Conservation (phyloP, 2,113 vertebrate genomes). For the Grammomys surdaster region DNA sequence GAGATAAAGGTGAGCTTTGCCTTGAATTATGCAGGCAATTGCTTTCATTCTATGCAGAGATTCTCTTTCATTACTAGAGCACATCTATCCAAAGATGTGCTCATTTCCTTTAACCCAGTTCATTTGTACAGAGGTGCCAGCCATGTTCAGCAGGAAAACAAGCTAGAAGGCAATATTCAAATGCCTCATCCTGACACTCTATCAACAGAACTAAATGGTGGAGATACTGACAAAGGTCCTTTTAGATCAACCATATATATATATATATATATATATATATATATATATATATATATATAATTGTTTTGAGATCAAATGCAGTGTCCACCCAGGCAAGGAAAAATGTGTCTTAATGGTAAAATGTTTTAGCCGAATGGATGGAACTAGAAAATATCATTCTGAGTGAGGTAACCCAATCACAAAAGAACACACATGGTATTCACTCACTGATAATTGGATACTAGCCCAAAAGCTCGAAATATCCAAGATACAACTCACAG, state of each 20-base stretch:
- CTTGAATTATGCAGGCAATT: slow-evolving; percentile 38
- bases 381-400: too few relatives aligned
- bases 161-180: slow-evolving; percentile 33
- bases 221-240: neutral
- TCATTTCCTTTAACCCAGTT: slow-evolving; percentile 17
- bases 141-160: slow-evolving; percentile 29
- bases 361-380: slow-evolving; percentile 14
- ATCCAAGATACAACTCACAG: too few relatives aligned
- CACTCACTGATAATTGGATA: too few relatives aligned
- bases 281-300: neutral
- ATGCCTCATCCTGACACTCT: neutral
- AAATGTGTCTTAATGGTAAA: slow-evolving; percentile 43
- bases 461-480: too few relatives aligned
- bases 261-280: too few relatives aligned
- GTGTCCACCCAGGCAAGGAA: neutral
- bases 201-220: slow-evolving; percentile 30
- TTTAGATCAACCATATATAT: neutral
- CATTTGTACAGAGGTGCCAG: neutral
- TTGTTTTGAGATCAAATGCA: slow-evolving; percentile 40
- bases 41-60: slow-evolving; percentile 23
- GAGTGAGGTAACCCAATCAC: too few relatives aligned
- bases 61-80: slow-evolving; percentile 19
- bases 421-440: too few relatives aligned
- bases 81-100: neutral
- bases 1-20: slow-evolving; percentile 51